Conservation (phyloP, 2,113 vertebrate species). For the Corythoichthys haematopterus region DNA sequence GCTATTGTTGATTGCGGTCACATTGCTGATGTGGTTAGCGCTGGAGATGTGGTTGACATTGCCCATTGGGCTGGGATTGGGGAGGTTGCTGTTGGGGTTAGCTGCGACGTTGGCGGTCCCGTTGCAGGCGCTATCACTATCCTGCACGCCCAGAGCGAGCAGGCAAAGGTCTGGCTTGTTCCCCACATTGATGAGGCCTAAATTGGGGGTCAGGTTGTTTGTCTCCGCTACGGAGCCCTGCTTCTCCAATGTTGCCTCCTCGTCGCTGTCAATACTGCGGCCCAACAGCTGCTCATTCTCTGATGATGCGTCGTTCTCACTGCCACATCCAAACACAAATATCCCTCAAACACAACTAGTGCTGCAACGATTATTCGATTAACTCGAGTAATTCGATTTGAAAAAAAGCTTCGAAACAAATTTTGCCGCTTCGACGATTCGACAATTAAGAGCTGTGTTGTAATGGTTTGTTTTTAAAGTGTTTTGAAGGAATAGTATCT, state of each 20-base stretch:
- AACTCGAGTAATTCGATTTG: too few relatives aligned
- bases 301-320: conserved; percentile 95
- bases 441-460: too few relatives aligned
- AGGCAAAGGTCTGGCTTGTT: conserved; percentile 83
- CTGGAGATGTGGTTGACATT: conserved; percentile 51
- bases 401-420: too few relatives aligned
- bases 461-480: too few relatives aligned
- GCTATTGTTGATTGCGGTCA: conserved; percentile 68
- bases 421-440: too few relatives aligned
- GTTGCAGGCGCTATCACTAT: conserved; percentile 75
- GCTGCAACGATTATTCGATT: too few relatives aligned
- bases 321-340: conserved; percentile 48
- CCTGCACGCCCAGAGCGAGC: conserved; percentile 86
- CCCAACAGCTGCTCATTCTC: conserved; percentile 95
- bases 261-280: conserved; percentile 94
- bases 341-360: neutral
- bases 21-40: conserved; percentile 53
- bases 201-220: conserved; percentile 34
- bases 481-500: too few relatives aligned
- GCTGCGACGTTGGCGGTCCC: conserved; percentile 46
- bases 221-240: conserved; percentile 71
- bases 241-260: conserved; percentile 87
- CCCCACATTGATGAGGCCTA: conserved; percentile 53
- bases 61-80: conserved; percentile 39
- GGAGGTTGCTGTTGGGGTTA: conserved; percentile 55